These are phyloP conservation scores for Nomada hirtipes DNA, from an alignment of 2,888 invertebrate species.

Conservation along the genomic window DNA sequence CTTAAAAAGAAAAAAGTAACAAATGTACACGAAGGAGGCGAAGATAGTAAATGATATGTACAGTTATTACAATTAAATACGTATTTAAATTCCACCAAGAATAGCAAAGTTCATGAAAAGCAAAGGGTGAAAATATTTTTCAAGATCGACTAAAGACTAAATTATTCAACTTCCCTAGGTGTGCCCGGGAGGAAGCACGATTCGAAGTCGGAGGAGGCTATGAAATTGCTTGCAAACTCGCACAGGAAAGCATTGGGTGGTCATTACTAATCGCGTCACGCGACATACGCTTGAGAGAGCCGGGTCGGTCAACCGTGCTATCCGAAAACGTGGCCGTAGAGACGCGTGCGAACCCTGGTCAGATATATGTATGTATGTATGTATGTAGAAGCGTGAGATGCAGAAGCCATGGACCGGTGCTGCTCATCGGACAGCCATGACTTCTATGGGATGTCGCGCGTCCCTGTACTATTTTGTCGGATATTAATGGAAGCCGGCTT, in stretches of 20 bases:
- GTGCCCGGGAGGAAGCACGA: conserved; percentile 2
- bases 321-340: conserved; percentile 40
- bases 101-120: background rate
- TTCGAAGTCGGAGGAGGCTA: background rate
- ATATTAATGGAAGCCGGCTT: conserved; percentile 77
- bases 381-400: conserved; percentile 11
- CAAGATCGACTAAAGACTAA: background rate
- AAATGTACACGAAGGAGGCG: no score
- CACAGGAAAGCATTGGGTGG: conserved; percentile 10
- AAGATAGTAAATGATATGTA: no score
- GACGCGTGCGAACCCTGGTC: background rate
- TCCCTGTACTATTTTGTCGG: conserved; percentile 75
- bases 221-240: conserved; percentile 17
- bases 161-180: background rate
- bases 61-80: no score
- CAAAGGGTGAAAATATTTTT: background rate
- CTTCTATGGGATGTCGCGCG: conserved; percentile 75
- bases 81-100: no score
- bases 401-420: conserved; percentile 6
- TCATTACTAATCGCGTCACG: conserved; percentile 51
- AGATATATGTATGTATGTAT: background rate
- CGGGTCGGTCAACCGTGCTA: conserved; percentile 38
- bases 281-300: conserved; percentile 29
- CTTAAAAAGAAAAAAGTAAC: background rate
- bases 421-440: conserved; percentile 61